These are phyloP conservation scores for Damaliscus lunatus DNA, from an alignment of 2,113 vertebrate species.

Conservation along the genomic window DNA sequence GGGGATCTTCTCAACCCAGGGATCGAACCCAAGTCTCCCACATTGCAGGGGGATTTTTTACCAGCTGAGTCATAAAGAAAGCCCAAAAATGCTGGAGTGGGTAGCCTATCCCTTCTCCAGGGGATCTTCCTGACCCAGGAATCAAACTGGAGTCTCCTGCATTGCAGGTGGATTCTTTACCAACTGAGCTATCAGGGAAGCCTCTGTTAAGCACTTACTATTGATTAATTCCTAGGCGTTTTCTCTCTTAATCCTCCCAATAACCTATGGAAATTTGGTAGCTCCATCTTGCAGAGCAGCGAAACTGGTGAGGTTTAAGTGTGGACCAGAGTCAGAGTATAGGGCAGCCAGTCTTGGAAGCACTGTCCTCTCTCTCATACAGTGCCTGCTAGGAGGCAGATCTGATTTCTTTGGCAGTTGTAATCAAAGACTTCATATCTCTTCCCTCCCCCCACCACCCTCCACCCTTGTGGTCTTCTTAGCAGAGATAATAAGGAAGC, in stretches of 20 bases:
- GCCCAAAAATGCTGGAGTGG: neutral
- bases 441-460: rapidly evolving
- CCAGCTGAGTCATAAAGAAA: neutral
- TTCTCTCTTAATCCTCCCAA: neutral
- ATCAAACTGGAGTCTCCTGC: neutral
- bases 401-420: neutral
- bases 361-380: neutral
- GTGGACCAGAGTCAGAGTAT: neutral
- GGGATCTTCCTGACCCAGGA: neutral
- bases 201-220: neutral
- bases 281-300: neutral
- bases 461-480: neutral
- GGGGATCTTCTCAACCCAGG: neutral
- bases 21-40: neutral
- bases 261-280: neutral
- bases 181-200: neutral
- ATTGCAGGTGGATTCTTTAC: neutral
- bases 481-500: rapidly evolving
- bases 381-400: neutral
- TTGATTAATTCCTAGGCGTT: neutral
- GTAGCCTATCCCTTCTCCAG: neutral
- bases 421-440: neutral
- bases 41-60: neutral
- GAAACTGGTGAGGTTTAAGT: neutral
- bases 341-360: neutral